A percentile compares a stretch with the other conserved stretches of the same genome.
Evolutionary conservation across 1,140 invertebrate species (phyloP).

Genomic region (Adoxophyes honmai): DNA sequence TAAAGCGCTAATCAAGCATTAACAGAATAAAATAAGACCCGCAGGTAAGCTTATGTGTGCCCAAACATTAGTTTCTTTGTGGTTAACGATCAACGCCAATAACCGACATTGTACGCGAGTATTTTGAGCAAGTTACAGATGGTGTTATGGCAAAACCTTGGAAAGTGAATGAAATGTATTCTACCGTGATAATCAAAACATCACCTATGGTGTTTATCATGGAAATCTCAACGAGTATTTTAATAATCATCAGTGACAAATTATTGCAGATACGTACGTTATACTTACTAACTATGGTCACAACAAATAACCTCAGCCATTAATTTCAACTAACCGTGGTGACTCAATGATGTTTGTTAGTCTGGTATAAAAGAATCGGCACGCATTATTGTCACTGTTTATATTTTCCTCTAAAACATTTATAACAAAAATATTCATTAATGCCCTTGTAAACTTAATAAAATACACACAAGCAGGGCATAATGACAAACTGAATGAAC

Average conservation of each 20-base stretch:
- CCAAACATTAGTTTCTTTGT: not conserved
- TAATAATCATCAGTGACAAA: conserved; percentile 44
- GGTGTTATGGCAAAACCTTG: not conserved
- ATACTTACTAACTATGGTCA: conserved; percentile 59
- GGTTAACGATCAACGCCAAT: conserved; percentile 6
- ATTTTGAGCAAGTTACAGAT: not conserved
- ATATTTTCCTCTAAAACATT: conserved; percentile 59
- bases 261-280: conserved; percentile 34
- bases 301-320: conserved; percentile 73
- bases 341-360: conserved; percentile 62
- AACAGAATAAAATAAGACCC: too few relatives aligned
- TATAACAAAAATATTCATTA: conserved; percentile 71
- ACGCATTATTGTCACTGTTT: conserved; percentile 73
- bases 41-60: not conserved
- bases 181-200: not conserved
- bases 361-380: conserved; percentile 70
- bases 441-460: conserved; percentile 49
- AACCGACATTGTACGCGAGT: not conserved
- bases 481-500: conserved; percentile 56
- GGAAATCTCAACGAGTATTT: conserved; percentile 16
- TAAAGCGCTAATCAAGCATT: too few relatives aligned
- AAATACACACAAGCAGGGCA: conserved; percentile 61
- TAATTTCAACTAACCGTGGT: conserved; percentile 69
- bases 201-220: not conserved
- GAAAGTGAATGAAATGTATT: not conserved